Evolutionary conservation across 2,888 invertebrate species (phyloP).

Genomic region (Graphium colonna): DNA sequence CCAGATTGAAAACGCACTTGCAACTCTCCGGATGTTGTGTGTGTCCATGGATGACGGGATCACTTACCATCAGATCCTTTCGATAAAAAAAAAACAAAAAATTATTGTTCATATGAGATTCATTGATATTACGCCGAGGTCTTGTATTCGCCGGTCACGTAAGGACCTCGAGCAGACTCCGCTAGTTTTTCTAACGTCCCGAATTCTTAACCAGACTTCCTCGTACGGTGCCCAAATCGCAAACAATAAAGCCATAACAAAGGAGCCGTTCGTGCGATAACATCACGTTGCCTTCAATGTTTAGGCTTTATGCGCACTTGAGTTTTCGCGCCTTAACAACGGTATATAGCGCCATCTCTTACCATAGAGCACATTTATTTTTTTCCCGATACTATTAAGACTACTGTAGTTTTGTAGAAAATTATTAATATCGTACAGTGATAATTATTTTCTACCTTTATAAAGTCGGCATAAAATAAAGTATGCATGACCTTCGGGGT

Average conservation of each 20-base stretch:
- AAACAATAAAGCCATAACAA: conserved; percentile 24
- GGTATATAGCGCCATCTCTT: not conserved
- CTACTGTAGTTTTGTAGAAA: too few relatives aligned
- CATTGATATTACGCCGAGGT: conserved; percentile 44
- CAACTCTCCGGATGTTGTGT: too few relatives aligned
- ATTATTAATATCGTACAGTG: not conserved
- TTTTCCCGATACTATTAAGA: too few relatives aligned
- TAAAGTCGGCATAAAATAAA: too few relatives aligned
- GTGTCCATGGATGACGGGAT: too few relatives aligned
- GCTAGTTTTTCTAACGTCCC: conserved; percentile 38
- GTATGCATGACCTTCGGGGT: too few relatives aligned
- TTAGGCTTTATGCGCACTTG: not conserved
- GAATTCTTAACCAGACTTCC: conserved; percentile 39
- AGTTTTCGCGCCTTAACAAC: not conserved
- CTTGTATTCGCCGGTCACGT: conserved; percentile 57
- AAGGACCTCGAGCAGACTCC: conserved; percentile 38
- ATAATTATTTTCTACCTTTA: too few relatives aligned
- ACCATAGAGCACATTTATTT: too few relatives aligned
- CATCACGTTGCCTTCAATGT: conserved; percentile 13
- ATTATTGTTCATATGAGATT: conserved; percentile 21
- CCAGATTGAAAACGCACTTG: too few relatives aligned
- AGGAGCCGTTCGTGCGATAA: conserved; percentile 17
- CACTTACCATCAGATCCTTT: too few relatives aligned
- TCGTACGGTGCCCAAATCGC: conserved; percentile 33
- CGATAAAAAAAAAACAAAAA: conserved; percentile 5